phyloP scores from a whole-genome alignment of 2,113 vertebrate genomes.

The Fulica atra region DNA sequence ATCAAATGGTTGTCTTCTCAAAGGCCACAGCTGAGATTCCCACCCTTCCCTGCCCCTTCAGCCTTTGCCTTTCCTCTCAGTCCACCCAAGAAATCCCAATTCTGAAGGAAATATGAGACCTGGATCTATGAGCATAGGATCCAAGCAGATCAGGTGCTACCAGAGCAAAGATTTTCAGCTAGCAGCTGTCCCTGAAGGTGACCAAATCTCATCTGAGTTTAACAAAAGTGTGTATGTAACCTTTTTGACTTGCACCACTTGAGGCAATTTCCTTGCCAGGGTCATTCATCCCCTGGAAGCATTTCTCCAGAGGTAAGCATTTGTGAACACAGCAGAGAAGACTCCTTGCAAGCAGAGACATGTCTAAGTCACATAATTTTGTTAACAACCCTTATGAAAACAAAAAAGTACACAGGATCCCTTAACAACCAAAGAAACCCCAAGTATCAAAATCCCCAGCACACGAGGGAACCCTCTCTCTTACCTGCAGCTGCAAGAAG shows the following conservation, averaged over 20 bases:
- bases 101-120: accelerated
- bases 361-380: not conserved
- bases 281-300: not conserved
- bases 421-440: not conserved
- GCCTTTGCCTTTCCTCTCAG: not conserved
- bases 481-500: slow-evolving; percentile 96
- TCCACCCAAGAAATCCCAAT: not conserved
- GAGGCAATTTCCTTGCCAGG: not conserved
- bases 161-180: not conserved
- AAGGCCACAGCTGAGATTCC: not conserved
- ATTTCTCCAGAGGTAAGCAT: not conserved
- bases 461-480: not conserved
- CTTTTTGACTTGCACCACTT: not conserved
- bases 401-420: not conserved
- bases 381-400: not conserved
- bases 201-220: not conserved
- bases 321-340: not conserved
- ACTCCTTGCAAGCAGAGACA: not conserved
- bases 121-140: not conserved
- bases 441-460: not conserved
- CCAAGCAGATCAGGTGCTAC: not conserved
- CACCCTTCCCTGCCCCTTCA: not conserved
- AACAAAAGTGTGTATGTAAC: not conserved
- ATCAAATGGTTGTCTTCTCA: not conserved
- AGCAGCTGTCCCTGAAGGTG: not conserved